Conservation (phyloP, 2,888 invertebrate species). For the Leptopilina syphax region DNA sequence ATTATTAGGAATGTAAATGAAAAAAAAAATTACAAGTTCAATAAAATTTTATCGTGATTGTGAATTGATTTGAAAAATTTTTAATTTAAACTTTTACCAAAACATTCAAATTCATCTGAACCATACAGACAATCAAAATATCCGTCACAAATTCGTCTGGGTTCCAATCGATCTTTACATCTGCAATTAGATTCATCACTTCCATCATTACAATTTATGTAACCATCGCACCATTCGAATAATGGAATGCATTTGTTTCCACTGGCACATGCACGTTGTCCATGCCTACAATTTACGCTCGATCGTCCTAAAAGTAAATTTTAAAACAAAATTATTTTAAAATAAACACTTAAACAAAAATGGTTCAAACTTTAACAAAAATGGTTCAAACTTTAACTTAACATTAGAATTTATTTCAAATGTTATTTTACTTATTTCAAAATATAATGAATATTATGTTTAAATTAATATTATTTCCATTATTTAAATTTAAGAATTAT, state of each 20-base stretch:
- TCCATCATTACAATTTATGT: slow-evolving; percentile 85
- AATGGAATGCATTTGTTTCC: not conserved
- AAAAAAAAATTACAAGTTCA: not conserved
- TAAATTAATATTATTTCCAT: no score
- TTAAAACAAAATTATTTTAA: not conserved
- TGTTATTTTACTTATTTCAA: no score
- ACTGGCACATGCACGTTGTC: not conserved
- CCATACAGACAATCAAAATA: slow-evolving; percentile 89
- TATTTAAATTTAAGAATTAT: no score
- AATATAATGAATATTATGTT: no score
- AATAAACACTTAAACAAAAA: not conserved
- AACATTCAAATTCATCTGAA: slow-evolving; percentile 89
- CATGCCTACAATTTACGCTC: not conserved
- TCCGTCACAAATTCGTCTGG: slow-evolving; percentile 86
- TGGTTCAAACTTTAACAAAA: no score
- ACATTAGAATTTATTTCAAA: no score
- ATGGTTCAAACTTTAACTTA: no score
- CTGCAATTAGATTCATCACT: slow-evolving; percentile 88
- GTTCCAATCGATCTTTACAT: slow-evolving; percentile 84
- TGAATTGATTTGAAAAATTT: no score
- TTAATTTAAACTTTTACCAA: slow-evolving; percentile 78
- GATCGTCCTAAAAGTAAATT: not conserved
- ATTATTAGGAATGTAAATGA: no score
- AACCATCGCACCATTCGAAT: slow-evolving; percentile 85
- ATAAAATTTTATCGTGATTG: no score